Evolutionary conservation across 2,888 invertebrate species (phyloP), one percentile per base, ranked within the genome.

Genomic region (Agrochola lychnidis): DNA sequence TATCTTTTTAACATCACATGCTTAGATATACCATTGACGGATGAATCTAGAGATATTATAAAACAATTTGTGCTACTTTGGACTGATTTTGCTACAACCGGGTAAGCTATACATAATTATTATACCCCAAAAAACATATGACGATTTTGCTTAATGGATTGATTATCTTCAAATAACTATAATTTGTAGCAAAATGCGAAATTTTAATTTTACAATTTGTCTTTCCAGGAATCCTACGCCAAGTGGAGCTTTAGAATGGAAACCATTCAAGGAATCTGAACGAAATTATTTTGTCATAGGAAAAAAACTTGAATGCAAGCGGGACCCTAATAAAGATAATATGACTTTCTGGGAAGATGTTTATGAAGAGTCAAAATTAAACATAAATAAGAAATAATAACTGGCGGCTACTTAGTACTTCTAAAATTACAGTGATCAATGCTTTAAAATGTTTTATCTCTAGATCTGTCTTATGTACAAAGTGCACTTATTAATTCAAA

Each of bases 341-440:
- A 93, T 94, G 77, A 81, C 79, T 53, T 95, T 96, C 73, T 96
- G 96, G 96, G 95, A 96, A 84, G 86, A 91, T 66, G 91, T 96
- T 70, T 96, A 96, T 70, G 89, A 84, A 22, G 94, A 95, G 87
- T 78, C 73, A 62, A 79, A 73, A 72, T 77, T 81, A 74, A 72
- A 73, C 68, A 78, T 79, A 61, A 73, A 66, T 51, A 70, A 76
- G 53, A 45, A 48, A 63, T 71, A 68, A 68, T 51, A 12, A 6
- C 4, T 36, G 19, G 9, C 4, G 6, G 7, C 19, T 42, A 62
- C n/a, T 66, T 75, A n/a, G 3, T 76, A 25, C 68, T 67, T 42
- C 1, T 51, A 36, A 12, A 42, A 56, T 45, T 4, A 42, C 0
- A 30, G 30, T 63, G 36, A 53, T 51, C 51, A 64, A 61, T 45